These are phyloP conservation scores for Atta texana DNA, from an alignment of 1,140 invertebrate genomes.

Conservation along the genomic window DNA sequence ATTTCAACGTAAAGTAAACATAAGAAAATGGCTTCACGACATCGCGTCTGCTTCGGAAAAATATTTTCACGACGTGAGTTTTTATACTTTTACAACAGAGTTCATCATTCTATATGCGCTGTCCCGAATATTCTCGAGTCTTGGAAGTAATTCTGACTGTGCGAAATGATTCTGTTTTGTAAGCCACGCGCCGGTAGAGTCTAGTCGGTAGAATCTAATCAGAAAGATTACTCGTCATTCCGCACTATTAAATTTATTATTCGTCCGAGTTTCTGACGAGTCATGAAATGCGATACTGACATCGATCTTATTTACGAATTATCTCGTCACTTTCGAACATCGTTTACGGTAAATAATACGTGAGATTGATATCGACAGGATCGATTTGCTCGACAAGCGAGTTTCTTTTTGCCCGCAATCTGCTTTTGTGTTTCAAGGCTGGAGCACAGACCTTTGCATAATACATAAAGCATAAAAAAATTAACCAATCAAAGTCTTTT, in stretches of 20 bases:
- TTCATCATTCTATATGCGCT: background rate
- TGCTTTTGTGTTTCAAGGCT: conserved; percentile 5
- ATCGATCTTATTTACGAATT: background rate
- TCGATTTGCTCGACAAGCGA: conserved; percentile 3
- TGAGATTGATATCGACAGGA: background rate
- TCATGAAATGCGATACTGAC: background rate
- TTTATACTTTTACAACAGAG: background rate
- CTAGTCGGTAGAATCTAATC: background rate
- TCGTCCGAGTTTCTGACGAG: background rate
- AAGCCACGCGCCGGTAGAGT: background rate
- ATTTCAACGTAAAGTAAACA: conserved; percentile 37
- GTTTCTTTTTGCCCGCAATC: background rate
- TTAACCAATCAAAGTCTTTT: too few relatives aligned
- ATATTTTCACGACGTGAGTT: conserved; percentile 5
- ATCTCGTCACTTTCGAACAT: background rate
- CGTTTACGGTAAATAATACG: background rate
- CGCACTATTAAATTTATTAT: conserved; percentile 1
- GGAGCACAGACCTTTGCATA: too few relatives aligned
- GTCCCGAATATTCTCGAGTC: background rate
- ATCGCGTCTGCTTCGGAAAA: background rate
- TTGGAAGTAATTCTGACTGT: conserved; percentile 17
- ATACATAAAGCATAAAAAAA: too few relatives aligned
- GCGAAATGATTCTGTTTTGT: background rate
- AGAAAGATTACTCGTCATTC: background rate
- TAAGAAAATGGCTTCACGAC: conserved; percentile 22